phyloP scores from a whole-genome alignment of 2,888 invertebrate species.

The Callyntrura sp. region DNA sequence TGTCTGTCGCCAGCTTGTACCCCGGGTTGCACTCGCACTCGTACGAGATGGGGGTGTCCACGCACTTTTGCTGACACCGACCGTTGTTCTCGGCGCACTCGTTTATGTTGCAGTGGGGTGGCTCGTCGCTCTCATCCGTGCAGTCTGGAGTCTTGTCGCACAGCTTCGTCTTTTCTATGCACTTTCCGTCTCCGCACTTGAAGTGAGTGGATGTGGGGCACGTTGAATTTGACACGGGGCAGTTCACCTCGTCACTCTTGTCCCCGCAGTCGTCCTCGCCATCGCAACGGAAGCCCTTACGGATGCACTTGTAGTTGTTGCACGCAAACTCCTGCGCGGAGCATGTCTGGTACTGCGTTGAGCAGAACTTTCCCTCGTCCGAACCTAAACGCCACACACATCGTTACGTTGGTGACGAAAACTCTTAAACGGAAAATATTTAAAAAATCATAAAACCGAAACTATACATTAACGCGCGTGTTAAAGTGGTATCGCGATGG shows the following conservation, averaged over 20 bases:
- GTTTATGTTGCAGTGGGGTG: conserved; percentile 91
- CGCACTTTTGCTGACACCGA: too few species aligned
- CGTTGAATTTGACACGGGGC: conserved; percentile 91
- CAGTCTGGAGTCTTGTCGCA: conserved; percentile 99
- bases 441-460: too few species aligned
- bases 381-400: conserved; percentile 95
- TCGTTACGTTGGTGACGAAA: conserved; percentile 97
- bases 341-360: conserved; percentile 93
- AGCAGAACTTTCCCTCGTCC: conserved; percentile 99
- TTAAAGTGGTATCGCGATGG: too few species aligned
- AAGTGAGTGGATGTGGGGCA: conserved; percentile 96
- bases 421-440: too few species aligned
- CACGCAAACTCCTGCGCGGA: conserved; percentile 94
- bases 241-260: conserved; percentile 94
- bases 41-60: too few species aligned
- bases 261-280: conserved; percentile 98
- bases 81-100: too few species aligned
- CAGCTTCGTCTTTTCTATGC: too few species aligned
- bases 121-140: conserved; percentile 96
- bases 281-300: conserved; percentile 92
- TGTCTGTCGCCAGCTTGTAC: too few species aligned
- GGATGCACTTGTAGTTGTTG: conserved; percentile 97
- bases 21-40: too few species aligned
- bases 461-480: too few species aligned
- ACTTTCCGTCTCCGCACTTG: conserved; percentile 94